These are phyloP conservation scores for Lagodon rhomboides DNA, from an alignment of 2,797 vertebrate genomes.

Conservation along the genomic window DNA sequence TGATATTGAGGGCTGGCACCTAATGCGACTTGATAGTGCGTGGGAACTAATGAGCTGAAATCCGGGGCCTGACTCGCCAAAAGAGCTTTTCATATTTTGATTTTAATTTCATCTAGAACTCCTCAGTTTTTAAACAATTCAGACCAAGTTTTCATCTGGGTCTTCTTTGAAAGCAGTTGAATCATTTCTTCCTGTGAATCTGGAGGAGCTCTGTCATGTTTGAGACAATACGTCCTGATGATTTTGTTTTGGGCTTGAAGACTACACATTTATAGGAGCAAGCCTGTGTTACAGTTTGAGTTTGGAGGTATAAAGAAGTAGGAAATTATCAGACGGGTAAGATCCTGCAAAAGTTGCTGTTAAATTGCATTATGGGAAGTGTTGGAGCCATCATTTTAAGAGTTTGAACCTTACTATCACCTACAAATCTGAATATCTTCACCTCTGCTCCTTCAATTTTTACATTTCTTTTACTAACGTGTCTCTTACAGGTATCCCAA, in stretches of 20 bases:
- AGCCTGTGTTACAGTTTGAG: no score
- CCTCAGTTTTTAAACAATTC: no score
- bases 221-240: background rate
- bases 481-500: background rate
- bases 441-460: background rate
- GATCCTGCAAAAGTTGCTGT: no score
- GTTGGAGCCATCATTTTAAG: no score
- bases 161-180: background rate
- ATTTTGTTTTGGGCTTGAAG: background rate
- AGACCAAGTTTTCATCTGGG: no score
- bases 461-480: background rate
- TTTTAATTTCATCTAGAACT: no score
- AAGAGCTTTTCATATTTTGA: background rate
- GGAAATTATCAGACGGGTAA: no score
- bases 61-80: background rate
- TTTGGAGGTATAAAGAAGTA: no score
- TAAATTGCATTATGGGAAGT: no score
- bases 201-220: background rate
- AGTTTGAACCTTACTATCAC: no score
- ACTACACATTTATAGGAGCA: no score
- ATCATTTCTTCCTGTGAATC: background rate
- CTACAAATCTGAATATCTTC: no score
- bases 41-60: background rate
- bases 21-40: background rate
- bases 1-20: background rate